phyloP scores from a whole-genome alignment of 2,113 vertebrate species.

The Eurystomus gularis region DNA sequence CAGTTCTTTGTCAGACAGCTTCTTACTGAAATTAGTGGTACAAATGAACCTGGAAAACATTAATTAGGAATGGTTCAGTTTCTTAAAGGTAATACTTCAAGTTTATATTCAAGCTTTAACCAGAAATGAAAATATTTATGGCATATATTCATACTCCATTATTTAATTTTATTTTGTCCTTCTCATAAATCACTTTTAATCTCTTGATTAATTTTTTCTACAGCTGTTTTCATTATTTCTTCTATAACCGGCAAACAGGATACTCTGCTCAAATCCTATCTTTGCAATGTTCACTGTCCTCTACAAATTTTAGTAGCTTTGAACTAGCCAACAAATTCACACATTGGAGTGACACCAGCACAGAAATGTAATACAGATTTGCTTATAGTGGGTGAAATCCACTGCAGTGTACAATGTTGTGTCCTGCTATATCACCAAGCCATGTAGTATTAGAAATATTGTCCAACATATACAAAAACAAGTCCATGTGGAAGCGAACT shows the following conservation, averaged over 20 bases:
- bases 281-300: neutral
- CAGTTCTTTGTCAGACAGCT: neutral
- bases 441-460: neutral
- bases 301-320: neutral
- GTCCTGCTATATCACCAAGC: neutral
- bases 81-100: neutral
- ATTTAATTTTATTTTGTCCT: neutral
- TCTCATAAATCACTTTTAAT: neutral
- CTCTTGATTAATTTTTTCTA: neutral
- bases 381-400: neutral
- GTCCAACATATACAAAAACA: neutral
- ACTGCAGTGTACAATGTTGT: neutral
- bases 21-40: neutral
- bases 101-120: neutral
- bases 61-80: neutral
- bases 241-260: neutral
- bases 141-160: neutral
- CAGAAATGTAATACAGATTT: neutral
- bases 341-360: neutral
- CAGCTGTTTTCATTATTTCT: neutral
- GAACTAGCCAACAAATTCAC: neutral
- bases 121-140: neutral
- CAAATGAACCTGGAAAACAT: neutral
- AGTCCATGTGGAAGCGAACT: neutral
- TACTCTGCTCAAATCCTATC: neutral